phyloP scores from a whole-genome alignment of 2,797 vertebrate species.

The Mormyrus hasselquistii region DNA sequence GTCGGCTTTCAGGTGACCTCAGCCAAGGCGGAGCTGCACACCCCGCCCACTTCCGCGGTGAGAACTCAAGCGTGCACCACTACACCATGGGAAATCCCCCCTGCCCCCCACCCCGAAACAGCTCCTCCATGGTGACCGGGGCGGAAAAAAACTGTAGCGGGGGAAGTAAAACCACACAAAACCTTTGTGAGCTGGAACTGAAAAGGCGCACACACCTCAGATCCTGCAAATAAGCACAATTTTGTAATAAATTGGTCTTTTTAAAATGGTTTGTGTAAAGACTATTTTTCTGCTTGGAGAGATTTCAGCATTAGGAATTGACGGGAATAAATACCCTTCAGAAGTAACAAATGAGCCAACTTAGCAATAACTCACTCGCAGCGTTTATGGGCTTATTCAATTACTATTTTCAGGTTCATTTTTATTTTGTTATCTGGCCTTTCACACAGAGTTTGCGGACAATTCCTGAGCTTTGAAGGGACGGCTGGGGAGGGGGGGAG shows the following conservation, averaged over 20 bases:
- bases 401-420: constrained; percentile 14
- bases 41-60: background rate
- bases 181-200: background rate
- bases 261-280: constrained; percentile 18
- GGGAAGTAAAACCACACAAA: background rate
- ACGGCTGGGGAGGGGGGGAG: background rate
- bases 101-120: background rate
- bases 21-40: background rate
- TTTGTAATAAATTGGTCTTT: constrained; percentile 12
- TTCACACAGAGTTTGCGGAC: background rate
- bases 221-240: constrained; percentile 16
- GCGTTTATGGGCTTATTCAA: constrained; percentile 6
- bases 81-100: background rate
- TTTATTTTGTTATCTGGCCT: constrained; percentile 13
- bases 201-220: background rate
- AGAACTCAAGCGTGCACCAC: background rate
- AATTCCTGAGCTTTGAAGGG: background rate
- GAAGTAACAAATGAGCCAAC: background rate
- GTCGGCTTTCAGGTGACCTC: background rate
- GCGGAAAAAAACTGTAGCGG: background rate
- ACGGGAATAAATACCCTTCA: constrained; percentile 13
- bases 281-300: constrained; percentile 18
- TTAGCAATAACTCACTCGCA: constrained; percentile 13
- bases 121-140: background rate
- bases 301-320: constrained; percentile 15